phyloP scores from a whole-genome alignment of 2,797 vertebrate genomes.

The Trematomus bernacchii region DNA sequence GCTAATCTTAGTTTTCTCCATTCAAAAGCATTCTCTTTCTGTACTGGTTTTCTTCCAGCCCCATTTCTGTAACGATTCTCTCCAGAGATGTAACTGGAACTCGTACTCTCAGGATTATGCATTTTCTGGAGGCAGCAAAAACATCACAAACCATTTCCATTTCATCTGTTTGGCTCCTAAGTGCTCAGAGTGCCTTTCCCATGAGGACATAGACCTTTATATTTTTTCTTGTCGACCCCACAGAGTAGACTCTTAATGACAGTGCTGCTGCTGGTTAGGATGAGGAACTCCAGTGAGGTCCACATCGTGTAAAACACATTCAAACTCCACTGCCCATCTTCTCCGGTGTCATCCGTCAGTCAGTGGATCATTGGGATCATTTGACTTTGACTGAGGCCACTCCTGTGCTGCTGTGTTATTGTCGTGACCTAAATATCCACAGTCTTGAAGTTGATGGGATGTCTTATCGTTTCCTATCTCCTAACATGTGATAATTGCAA shows the following conservation, averaged over 20 bases:
- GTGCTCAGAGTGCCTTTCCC: slow-evolving; percentile 30
- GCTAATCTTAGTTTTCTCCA: too few relatives aligned
- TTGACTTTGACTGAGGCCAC: slow-evolving; percentile 3
- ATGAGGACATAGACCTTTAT: slow-evolving; percentile 44
- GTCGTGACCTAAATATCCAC: slow-evolving; percentile 5
- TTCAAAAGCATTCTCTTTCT: neutral
- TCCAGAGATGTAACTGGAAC: neutral
- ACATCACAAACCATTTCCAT: slow-evolving; percentile 44
- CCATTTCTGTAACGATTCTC: neutral
- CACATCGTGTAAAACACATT: neutral
- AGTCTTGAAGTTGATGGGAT: neutral
- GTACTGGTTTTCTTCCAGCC: neutral
- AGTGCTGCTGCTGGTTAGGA: neutral
- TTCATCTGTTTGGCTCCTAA: slow-evolving; percentile 29
- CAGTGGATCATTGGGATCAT: neutral
- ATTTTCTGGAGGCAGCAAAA: neutral
- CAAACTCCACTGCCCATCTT: neutral
- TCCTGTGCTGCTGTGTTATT: slow-evolving; percentile 2
- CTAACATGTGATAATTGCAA: neutral
- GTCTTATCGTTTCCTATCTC: slow-evolving; percentile 12
- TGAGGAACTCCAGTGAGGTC: slow-evolving; percentile 6
- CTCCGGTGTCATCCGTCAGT: neutral
- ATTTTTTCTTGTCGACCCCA: slow-evolving; percentile 11
- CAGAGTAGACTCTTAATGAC: slow-evolving; percentile 7
- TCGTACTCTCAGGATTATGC: slow-evolving; percentile 7